Percentiles rank a stretch among this genome's conserved stretches.
phyloP scores from a whole-genome alignment of 2,113 vertebrate species.

The Nicator chloris region DNA sequence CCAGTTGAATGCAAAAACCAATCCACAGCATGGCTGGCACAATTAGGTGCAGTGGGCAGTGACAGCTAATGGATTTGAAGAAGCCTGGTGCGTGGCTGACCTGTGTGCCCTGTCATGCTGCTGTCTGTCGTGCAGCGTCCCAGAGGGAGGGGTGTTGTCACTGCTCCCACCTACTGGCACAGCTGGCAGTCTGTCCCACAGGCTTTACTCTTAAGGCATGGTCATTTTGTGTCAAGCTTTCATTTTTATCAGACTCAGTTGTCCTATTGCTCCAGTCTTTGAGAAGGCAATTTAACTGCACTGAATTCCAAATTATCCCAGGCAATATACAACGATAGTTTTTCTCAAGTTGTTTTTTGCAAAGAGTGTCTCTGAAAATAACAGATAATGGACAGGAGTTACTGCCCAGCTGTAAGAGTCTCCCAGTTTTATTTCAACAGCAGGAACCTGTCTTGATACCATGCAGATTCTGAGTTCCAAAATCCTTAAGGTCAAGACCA shows the following conservation, averaged over 20 bases:
- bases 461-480: slow-evolving; percentile 55
- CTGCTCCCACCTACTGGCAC: not conserved
- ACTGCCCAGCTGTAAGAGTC: not conserved
- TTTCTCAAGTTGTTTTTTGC: not conserved
- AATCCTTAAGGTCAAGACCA: slow-evolving; percentile 63
- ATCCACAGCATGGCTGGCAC: not conserved
- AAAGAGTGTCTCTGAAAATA: not conserved
- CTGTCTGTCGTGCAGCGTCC: fast-evolving
- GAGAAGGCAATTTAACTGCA: not conserved
- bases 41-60: not conserved
- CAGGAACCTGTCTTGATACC: not conserved
- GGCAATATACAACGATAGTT: not conserved
- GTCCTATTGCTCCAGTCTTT: not conserved
- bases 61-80: not conserved
- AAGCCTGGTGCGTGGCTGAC: not conserved
- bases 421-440: not conserved
- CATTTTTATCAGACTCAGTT: not conserved
- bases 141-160: fast-evolving
- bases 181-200: not conserved
- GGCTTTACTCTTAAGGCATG: not conserved
- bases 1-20: slow-evolving; percentile 30
- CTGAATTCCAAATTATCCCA: not conserved
- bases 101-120: not conserved
- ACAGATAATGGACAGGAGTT: not conserved
- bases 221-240: not conserved